phyloP scores from a whole-genome alignment of 2,797 vertebrate species.

The Botia almorhae region DNA sequence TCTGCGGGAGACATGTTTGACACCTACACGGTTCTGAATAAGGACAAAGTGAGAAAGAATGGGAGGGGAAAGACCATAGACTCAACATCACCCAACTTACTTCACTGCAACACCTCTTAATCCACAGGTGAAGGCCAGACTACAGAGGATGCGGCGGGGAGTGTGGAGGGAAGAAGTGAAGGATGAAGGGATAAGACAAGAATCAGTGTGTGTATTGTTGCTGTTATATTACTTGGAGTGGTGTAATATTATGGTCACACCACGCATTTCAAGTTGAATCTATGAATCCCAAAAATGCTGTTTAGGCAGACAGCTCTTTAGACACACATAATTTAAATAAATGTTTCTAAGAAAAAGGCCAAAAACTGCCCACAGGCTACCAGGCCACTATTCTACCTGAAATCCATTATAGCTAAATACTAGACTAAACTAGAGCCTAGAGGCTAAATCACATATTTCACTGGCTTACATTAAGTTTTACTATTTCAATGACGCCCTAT shows the following conservation, averaged over 20 bases:
- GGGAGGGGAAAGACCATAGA: constrained; percentile 30
- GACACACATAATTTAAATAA: too few species aligned
- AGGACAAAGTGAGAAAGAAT: constrained; percentile 37
- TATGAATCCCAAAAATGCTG: too few species aligned
- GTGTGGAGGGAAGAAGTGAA: constrained; percentile 65
- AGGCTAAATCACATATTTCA: constrained; percentile 11
- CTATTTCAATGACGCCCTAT: neutral
- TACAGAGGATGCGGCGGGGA: constrained; percentile 65
- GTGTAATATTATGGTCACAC: too few species aligned
- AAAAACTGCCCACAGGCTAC: neutral
- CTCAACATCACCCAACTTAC: constrained; percentile 51
- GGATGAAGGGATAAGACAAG: constrained; percentile 56
- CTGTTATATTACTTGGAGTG: too few species aligned
- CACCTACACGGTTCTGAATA: neutral
- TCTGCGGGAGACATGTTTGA: constrained; percentile 31
- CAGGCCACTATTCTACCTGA: neutral
- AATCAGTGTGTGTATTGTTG: neutral
- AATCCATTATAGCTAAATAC: neutral
- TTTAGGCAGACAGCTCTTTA: too few species aligned
- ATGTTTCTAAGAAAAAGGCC: neutral
- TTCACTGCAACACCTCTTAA: constrained; percentile 61
- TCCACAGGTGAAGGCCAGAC: constrained; percentile 63
- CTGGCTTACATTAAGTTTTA: constrained; percentile 15
- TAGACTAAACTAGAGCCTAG: neutral
- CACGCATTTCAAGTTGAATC: too few species aligned